Conservation (phyloP, 2,113 vertebrate species). For the Xiphophorus maculatus region DNA sequence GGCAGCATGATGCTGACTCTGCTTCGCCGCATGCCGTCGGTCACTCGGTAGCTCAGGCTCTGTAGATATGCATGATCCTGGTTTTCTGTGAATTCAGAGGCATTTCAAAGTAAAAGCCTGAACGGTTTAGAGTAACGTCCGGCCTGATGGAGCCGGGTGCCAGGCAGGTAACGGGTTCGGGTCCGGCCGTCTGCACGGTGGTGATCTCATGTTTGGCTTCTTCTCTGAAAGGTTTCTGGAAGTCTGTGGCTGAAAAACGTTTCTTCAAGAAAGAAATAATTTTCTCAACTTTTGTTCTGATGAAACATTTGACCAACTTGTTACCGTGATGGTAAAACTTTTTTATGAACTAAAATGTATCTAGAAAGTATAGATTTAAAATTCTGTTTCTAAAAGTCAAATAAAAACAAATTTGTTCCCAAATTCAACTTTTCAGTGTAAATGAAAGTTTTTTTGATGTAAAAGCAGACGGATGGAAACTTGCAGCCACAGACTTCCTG, state of each 20-base stretch:
- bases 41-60: not conserved
- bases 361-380: too few relatives aligned
- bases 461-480: not conserved
- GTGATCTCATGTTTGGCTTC: slow-evolving; percentile 1
- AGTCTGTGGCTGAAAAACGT: not conserved
- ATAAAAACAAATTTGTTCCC: not conserved
- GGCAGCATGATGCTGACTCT: slow-evolving; percentile 62
- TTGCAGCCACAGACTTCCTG: slow-evolving; percentile 1
- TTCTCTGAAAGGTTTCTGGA: not conserved
- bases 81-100: not conserved
- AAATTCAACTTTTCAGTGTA: not conserved
- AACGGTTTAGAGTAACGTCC: not conserved
- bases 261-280: not conserved
- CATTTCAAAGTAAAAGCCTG: not conserved
- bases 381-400: not conserved
- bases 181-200: slow-evolving; percentile 14
- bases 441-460: not conserved
- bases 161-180: not conserved
- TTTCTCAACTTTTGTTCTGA: too few relatives aligned
- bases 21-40: slow-evolving; percentile 47
- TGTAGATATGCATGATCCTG: not conserved
- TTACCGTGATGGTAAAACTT: too few relatives aligned
- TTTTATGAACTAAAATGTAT: not conserved
- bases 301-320: too few relatives aligned
- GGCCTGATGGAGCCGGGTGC: slow-evolving; percentile 23